phyloP scores from a whole-genome alignment of 2,888 invertebrate species.

The Autographa gamma region DNA sequence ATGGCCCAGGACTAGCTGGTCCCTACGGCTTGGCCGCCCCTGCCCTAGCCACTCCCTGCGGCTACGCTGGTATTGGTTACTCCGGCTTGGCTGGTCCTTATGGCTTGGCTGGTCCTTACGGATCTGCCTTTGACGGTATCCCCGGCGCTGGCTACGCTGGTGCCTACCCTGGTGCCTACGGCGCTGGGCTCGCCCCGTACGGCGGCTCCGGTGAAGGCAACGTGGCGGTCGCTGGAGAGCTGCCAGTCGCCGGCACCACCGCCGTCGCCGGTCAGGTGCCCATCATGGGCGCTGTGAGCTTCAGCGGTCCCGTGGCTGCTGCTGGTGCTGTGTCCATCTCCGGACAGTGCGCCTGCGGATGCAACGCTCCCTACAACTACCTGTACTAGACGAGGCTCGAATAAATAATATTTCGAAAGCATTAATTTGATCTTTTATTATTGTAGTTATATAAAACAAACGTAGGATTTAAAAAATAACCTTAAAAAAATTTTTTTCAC shows the following conservation, averaged over 20 bases:
- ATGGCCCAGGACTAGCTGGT: constrained; percentile 7
- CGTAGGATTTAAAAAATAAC: too few species aligned
- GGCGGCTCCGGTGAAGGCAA: constrained; percentile 63
- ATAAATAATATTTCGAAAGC: neutral
- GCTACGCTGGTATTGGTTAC: neutral
- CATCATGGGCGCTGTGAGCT: constrained; percentile 67
- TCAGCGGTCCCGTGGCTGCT: constrained; percentile 69
- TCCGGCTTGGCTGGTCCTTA: constrained; percentile 3
- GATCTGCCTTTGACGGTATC: constrained; percentile 19
- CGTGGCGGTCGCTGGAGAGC: constrained; percentile 64
- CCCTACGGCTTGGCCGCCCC: constrained; percentile 22
- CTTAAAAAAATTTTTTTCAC: too few species aligned
- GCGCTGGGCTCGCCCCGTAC: constrained; percentile 46
- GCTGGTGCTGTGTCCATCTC: constrained; percentile 67
- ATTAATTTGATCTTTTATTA: too few species aligned
- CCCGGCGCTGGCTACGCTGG: neutral
- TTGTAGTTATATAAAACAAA: too few species aligned
- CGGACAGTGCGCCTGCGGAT: constrained; percentile 68
- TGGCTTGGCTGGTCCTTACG: constrained; percentile 16
- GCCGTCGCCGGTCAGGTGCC: constrained; percentile 66
- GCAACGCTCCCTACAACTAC: constrained; percentile 31
- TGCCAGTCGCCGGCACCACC: constrained; percentile 68
- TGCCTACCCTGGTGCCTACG: constrained; percentile 15
- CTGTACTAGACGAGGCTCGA: neutral
- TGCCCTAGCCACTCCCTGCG: constrained; percentile 14